phyloP scores from a whole-genome alignment of 2,113 vertebrate genomes.

The Eulemur rufifrons region DNA sequence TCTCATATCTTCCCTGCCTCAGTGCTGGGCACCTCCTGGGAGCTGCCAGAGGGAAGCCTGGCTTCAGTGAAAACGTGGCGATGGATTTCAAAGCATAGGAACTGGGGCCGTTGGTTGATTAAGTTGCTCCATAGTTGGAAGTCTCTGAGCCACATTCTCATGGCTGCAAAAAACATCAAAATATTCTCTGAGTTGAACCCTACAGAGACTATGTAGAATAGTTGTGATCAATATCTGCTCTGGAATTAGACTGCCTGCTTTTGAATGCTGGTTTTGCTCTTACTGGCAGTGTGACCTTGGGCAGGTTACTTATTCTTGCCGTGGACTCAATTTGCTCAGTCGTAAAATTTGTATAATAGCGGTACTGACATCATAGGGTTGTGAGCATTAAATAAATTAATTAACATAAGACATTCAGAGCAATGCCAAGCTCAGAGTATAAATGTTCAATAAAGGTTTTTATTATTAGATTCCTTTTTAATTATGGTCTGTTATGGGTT shows the following conservation, averaged over 20 bases:
- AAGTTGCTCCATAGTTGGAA: neutral
- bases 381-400: neutral
- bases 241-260: neutral
- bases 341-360: neutral
- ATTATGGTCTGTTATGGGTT: neutral
- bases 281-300: neutral
- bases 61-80: neutral
- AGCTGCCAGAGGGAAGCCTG: neutral
- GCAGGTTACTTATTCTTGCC: neutral
- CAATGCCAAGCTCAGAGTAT: neutral
- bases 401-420: neutral
- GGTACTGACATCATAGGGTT: neutral
- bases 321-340: neutral
- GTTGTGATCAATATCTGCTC: neutral
- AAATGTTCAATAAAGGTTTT: neutral
- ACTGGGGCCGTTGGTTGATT: neutral
- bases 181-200: neutral
- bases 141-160: neutral
- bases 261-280: neutral
- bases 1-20: neutral
- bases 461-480: neutral
- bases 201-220: neutral
- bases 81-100: neutral
- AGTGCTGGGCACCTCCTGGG: fast-evolving
- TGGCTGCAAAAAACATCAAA: neutral